phyloP scores from a whole-genome alignment of 2,797 vertebrate genomes.

The Sphenodon punctatus region DNA sequence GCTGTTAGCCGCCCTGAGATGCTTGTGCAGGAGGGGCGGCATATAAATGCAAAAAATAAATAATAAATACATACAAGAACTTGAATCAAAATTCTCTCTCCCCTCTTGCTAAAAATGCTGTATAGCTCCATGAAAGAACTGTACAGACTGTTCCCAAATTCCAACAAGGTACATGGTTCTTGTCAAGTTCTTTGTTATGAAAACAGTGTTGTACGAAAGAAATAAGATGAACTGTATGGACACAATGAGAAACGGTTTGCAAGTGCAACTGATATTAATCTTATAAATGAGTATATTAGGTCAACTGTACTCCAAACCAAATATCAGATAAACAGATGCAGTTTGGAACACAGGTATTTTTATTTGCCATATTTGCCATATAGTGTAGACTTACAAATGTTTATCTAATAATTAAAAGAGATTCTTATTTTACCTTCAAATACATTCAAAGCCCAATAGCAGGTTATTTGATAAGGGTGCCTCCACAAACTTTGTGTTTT shows the following conservation, averaged over 20 bases:
- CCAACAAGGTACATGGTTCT: slow-evolving; percentile 54
- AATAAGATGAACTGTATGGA: slow-evolving; percentile 26
- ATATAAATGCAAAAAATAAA: not conserved
- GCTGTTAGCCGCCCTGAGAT: no score
- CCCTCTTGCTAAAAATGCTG: slow-evolving; percentile 17
- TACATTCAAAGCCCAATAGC: not conserved
- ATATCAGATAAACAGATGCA: not conserved
- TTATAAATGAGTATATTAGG: slow-evolving; percentile 8
- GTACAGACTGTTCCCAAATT: slow-evolving; percentile 59
- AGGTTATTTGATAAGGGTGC: rapidly evolving
- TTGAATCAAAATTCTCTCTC: slow-evolving; percentile 24
- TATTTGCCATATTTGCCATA: no score
- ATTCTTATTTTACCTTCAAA: not conserved
- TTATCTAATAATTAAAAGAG: not conserved
- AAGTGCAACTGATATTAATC: slow-evolving; percentile 35
- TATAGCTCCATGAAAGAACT: slow-evolving; percentile 32
- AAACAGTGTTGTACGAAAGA: slow-evolving; percentile 59
- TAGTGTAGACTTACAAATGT: not conserved
- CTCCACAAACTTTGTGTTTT: not conserved
- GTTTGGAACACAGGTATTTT: not conserved
- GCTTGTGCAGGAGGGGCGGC: no score
- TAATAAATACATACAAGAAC: not conserved
- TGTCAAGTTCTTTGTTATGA: slow-evolving; percentile 49
- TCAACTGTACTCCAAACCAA: slow-evolving; percentile 31
- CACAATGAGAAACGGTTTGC: slow-evolving; percentile 49